Evolutionary conservation across 2,113 vertebrate species (phyloP), one percentile per base, ranked within the genome.

Genomic region (Saccopteryx bilineata): DNA sequence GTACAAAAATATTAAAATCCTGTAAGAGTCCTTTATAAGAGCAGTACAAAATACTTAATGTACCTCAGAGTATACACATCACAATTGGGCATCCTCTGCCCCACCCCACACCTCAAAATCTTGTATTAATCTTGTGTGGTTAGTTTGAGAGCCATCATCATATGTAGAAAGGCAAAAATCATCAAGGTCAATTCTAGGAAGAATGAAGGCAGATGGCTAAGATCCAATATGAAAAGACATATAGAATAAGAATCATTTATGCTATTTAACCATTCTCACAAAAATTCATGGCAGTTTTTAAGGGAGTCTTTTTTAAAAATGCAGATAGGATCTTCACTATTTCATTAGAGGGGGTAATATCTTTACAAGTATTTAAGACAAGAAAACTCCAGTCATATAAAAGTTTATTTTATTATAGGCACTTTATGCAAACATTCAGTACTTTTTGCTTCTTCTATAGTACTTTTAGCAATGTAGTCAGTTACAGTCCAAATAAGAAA

Each of bases 381-480:
- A 65, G 21, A 92, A 48, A 52, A 91, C 8, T 54, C 13, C 11
- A 79, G 31, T 83, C 26, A 87, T 50, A 78, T 79, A 23, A 95
- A 96, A 66, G 33, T 65, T 91, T 94, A 83, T 76, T 97, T 97
- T 96, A 96, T 96, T 97, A 82, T 46, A 92, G 81, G 74, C 33
- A 82, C 63, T 90, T 92, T 9, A 72, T 21, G 58, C 63, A 81
- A 93, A 94, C 26, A 93, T 52, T 93, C 31, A 86, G 33, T 52
- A 85, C 12, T 88, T 95, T 65, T 93, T 87, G 78, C 74, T 80
- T 75, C 31, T 75, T 93, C 50, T 79, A 69, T 46, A n/a, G 54
- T 95, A 78, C 68, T 85, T 82, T 94, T 63, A 97, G 81, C 63
- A 93, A 94, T 66, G 50, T 39, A 69, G 52, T 82, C 65, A 80